A percentile compares a stretch with the other conserved stretches of the same genome.
These are phyloP conservation scores for Macroramphosus scolopax DNA, from an alignment of 2,797 vertebrate genomes.

Conservation along the genomic window DNA sequence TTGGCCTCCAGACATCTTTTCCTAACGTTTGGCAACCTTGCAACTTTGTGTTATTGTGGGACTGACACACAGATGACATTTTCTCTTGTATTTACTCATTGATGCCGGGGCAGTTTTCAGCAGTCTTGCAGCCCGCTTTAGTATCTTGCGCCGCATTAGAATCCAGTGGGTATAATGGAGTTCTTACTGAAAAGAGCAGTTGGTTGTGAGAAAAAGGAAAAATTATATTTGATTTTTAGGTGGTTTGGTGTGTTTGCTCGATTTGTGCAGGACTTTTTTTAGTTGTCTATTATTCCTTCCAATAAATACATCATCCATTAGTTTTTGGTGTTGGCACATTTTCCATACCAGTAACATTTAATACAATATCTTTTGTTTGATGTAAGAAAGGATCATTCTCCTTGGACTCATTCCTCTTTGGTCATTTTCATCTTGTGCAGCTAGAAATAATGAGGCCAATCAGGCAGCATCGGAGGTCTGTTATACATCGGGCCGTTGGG, in stretches of 20 bases:
- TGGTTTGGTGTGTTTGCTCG: constrained; percentile 28
- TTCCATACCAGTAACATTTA: constrained; percentile 20
- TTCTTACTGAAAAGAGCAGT: constrained; percentile 26
- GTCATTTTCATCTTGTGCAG: too few species aligned
- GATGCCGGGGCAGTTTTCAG: constrained; percentile 7
- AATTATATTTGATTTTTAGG: constrained; percentile 27
- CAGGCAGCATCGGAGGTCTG: background rate
- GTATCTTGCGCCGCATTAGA: constrained; percentile 26
- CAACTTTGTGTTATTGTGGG: constrained; percentile 25
- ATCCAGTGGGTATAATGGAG: constrained; percentile 20
- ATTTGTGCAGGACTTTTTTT: constrained; percentile 21
- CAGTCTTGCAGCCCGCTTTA: constrained; percentile 16
- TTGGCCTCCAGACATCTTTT: constrained; percentile 34
- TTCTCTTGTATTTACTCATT: constrained; percentile 35
- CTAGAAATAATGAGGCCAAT: background rate
- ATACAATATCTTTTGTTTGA: constrained; percentile 18
- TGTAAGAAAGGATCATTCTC: background rate
- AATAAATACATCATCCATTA: constrained; percentile 18
- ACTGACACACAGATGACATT: constrained; percentile 21
- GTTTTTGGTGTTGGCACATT: constrained; percentile 22
- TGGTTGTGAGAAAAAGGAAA: constrained; percentile 34
- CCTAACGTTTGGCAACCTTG: constrained; percentile 31
- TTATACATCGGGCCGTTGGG: too few species aligned
- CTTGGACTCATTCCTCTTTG: constrained; percentile 2
- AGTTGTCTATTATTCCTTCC: constrained; percentile 7